phyloP scores from a whole-genome alignment of 2,888 invertebrate species.

The Scaptomyza polygonia region DNA sequence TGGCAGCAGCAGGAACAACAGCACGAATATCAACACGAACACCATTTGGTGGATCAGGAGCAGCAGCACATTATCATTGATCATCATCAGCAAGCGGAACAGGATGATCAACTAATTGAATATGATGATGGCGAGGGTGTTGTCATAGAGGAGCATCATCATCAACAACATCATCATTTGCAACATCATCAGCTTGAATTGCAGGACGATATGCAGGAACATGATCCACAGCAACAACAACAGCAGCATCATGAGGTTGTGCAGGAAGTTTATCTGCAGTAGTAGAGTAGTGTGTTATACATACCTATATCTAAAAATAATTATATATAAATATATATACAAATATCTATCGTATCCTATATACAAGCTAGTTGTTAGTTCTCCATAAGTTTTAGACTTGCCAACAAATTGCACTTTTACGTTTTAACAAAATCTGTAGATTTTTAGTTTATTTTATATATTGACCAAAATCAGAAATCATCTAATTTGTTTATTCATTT shows the following conservation, averaged over 20 bases:
- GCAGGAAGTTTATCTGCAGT: slow-evolving; percentile 81
- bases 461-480: slow-evolving; percentile 3
- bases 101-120: slow-evolving; percentile 77
- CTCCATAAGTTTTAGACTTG: slow-evolving; percentile 21
- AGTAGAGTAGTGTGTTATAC: slow-evolving; percentile 36
- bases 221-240: slow-evolving; percentile 74
- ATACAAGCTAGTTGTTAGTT: slow-evolving; percentile 28
- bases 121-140: slow-evolving; percentile 75
- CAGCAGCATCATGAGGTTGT: slow-evolving; percentile 80
- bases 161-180: slow-evolving; percentile 26
- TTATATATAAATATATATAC: slow-evolving; percentile 1
- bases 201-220: slow-evolving; percentile 75
- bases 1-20: slow-evolving; percentile 68
- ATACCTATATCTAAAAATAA: slow-evolving; percentile 1
- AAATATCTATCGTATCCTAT: slow-evolving; percentile 15
- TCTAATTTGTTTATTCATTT: slow-evolving; percentile 4
- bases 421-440: slow-evolving; percentile 2
- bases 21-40: slow-evolving; percentile 65
- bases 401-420: slow-evolving; percentile 21
- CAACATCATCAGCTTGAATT: slow-evolving; percentile 65
- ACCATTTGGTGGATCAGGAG: slow-evolving; percentile 64
- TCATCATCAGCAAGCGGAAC: slow-evolving; percentile 71
- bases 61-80: slow-evolving; percentile 73
- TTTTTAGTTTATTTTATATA: slow-evolving; percentile 8
- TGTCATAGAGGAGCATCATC: slow-evolving; percentile 62